These are phyloP conservation scores for Melanogrammus aeglefinus DNA, from an alignment of 2,797 vertebrate genomes.

Conservation along the genomic window DNA sequence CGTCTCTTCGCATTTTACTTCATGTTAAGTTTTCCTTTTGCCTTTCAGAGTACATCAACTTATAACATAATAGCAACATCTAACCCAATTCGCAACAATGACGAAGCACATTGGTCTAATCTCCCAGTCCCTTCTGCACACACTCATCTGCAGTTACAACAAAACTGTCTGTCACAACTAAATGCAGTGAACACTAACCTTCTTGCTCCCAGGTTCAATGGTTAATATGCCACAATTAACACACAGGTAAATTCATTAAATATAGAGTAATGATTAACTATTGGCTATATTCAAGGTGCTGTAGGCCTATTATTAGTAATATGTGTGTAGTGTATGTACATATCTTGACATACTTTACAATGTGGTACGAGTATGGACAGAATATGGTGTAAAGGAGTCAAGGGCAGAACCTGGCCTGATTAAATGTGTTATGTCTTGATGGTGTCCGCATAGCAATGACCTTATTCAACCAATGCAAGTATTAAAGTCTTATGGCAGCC, in stretches of 20 bases:
- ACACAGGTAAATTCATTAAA: not conserved
- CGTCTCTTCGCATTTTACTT: not conserved
- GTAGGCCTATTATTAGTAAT: not conserved
- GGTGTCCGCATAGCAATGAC: not conserved
- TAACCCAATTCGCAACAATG: too few relatives aligned
- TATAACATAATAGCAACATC: not conserved
- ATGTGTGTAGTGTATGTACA: constrained; percentile 1
- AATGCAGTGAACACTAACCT: not conserved
- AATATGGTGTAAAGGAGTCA: not conserved
- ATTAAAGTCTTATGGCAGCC: too few relatives aligned
- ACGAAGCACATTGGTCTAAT: not conserved
- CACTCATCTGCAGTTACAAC: not conserved
- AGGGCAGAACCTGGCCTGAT: not conserved
- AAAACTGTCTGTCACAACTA: not conserved
- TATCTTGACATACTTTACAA: not conserved
- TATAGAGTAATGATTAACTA: not conserved
- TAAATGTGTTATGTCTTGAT: constrained; percentile 2
- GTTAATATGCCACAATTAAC: not conserved
- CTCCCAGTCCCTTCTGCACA: not conserved
- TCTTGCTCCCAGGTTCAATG: constrained; percentile 1
- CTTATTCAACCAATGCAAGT: not conserved
- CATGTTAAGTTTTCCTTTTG: too few relatives aligned
- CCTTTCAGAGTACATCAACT: not conserved
- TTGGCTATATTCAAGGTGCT: not conserved
- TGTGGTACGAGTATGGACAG: not conserved